Evolutionary conservation across 1,140 invertebrate genomes (phyloP), one percentile per base, ranked within the genome.

Genomic region (Diuraphis noxia): DNA sequence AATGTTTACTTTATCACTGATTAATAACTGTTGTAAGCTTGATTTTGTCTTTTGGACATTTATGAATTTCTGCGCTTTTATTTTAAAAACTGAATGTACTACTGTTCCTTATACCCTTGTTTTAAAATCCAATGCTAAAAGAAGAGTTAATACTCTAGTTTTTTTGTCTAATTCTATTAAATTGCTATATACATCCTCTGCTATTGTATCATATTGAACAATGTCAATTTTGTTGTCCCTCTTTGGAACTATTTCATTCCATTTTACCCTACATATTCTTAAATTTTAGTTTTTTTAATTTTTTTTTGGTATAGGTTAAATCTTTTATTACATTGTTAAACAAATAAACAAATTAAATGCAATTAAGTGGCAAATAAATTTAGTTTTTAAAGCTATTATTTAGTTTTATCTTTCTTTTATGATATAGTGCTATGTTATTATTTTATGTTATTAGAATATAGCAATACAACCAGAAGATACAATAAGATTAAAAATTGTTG

Each of bases 401-500:
- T 79, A n/a, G 17, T n/a, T 41, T 30, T 41, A 30, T 43, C 10
- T 41, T n/a, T 82, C 34, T 17, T 82, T 3, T 41, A 82, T 41
- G 19, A 19, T n/a, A 34, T 0, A 10, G 0, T 63, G 10, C 25
- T 10, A 63, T 43, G 84, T 41, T 52, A 46, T 40, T 85, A 49
- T 90, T 87, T 77, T 85, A n/a, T 92, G 92, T 93, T 94, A 94
- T 88, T 89, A 96, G 96, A 98, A 99, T 94, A 96, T 98, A 92
- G 97, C 99, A 49, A 99, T 99, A 93, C 98, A 99, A 93, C 97
- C 97, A 93, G 99, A 99, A 94, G 99, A 99, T 95, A 99, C 99
- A 94, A 99, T 99, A 93, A 95, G 99, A 95, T 94, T 98, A 25
- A 99, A 99, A 95, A 99, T 99, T 94, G 99, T 99, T 84, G 99